Percentiles rank a stretch among this genome's conserved stretches.
These are phyloP conservation scores for Megaptera novaeangliae DNA, from an alignment of 2,113 vertebrate genomes.

Conservation along the genomic window DNA sequence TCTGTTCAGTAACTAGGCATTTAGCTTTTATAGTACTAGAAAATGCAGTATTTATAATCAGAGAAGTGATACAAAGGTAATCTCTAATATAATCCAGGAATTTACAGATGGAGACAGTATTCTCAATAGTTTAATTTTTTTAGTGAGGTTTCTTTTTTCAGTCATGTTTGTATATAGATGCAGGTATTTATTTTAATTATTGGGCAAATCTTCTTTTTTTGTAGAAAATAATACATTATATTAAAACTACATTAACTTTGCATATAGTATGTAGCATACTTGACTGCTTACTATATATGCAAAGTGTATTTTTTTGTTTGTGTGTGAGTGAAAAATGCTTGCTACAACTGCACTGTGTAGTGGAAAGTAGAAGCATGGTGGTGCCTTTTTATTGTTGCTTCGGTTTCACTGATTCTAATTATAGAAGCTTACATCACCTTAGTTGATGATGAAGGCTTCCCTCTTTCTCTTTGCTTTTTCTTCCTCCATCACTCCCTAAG, in stretches of 20 bases:
- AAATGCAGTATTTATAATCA: slow-evolving; percentile 35
- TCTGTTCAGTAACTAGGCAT: neutral
- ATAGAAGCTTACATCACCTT: slow-evolving; percentile 95
- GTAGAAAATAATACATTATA: neutral
- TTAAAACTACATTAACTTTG: neutral
- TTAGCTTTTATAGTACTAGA: neutral
- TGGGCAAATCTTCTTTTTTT: neutral
- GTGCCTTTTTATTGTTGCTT: slow-evolving; percentile 85
- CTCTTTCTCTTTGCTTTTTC: slow-evolving; percentile 74
- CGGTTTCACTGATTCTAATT: slow-evolving; percentile 87
- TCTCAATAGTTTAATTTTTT: slow-evolving; percentile 11
- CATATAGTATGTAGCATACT: neutral
- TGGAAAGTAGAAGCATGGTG: slow-evolving; percentile 69
- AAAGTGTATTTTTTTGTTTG: neutral
- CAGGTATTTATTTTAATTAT: neutral
- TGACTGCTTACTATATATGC: neutral
- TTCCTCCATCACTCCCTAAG: slow-evolving; percentile 69
- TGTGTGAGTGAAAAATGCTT: slow-evolving; percentile 28
- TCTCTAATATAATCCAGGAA: neutral
- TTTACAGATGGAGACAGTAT: neutral
- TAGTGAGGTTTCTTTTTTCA: slow-evolving; percentile 15
- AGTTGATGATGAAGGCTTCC: slow-evolving; percentile 85
- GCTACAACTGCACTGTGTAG: slow-evolving; percentile 29
- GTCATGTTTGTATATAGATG: neutral
- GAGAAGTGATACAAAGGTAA: neutral